Evolutionary conservation across 2,888 invertebrate species (phyloP).

Genomic region (Choristoneura rosaceana): DNA sequence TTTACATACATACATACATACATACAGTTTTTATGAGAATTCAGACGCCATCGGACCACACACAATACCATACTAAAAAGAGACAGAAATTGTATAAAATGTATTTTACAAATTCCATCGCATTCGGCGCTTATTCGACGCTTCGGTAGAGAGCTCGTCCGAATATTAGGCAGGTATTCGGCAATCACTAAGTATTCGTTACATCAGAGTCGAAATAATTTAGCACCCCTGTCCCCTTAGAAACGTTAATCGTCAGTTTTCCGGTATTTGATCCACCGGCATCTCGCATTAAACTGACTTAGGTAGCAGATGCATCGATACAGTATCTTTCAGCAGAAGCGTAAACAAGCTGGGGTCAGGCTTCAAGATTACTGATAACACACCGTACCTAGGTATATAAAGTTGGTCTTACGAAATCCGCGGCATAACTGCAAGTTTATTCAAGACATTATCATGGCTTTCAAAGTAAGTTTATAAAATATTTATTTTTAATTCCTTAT

Average conservation of each 20-base stretch:
- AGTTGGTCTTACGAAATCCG: neutral
- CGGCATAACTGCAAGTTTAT: constrained; percentile 13
- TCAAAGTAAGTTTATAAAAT: constrained; percentile 14
- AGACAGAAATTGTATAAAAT: too few relatives aligned
- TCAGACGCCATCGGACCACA: too few relatives aligned
- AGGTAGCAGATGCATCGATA: neutral
- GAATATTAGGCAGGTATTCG: too few relatives aligned
- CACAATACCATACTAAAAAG: too few relatives aligned
- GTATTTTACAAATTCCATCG: too few relatives aligned
- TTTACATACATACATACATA: too few relatives aligned
- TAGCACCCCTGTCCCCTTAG: neutral
- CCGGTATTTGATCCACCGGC: neutral
- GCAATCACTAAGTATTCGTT: too few relatives aligned
- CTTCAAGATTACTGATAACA: constrained; percentile 6
- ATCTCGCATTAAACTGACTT: neutral
- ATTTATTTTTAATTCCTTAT: neutral
- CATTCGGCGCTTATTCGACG: too few relatives aligned
- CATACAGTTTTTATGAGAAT: too few relatives aligned
- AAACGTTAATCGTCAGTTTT: neutral
- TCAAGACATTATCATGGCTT: constrained; percentile 9
- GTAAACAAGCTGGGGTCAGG: neutral
- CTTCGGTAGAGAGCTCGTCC: too few relatives aligned
- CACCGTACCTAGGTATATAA: constrained; percentile 20
- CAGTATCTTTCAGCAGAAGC: constrained; percentile 24
- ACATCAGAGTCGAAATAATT: too few relatives aligned